Evolutionary conservation across 2,888 invertebrate species (phyloP).

Genomic region (Tinea semifulvella): DNA sequence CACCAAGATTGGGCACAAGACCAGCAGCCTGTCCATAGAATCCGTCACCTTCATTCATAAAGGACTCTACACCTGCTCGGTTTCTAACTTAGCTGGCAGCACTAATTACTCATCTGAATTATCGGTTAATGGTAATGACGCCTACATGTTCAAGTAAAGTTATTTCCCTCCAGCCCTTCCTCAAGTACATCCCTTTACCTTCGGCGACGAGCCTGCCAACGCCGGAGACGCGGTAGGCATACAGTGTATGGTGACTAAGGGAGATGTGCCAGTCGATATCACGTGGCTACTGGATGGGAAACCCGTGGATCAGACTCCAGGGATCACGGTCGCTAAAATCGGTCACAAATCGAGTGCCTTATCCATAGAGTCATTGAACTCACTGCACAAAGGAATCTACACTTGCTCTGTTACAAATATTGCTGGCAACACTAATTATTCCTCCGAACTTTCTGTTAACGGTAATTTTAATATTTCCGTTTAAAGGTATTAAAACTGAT

Average conservation of each 20-base stretch:
- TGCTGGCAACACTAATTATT: constrained; percentile 73
- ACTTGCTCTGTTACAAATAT: constrained; percentile 75
- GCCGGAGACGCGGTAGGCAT: constrained; percentile 80
- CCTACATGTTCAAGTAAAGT: constrained; percentile 14
- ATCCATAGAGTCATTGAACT: constrained; percentile 77
- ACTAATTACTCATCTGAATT: constrained; percentile 72
- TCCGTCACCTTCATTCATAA: constrained; percentile 78
- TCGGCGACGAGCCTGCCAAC: constrained; percentile 80
- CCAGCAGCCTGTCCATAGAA: constrained; percentile 77
- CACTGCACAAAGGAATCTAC: constrained; percentile 78
- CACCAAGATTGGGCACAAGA: constrained; percentile 68
- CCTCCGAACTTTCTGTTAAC: constrained; percentile 74
- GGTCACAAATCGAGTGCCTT: constrained; percentile 73
- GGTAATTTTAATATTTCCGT: constrained; percentile 52
- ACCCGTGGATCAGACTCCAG: constrained; percentile 59
- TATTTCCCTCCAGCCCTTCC: constrained; percentile 67
- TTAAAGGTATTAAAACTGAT: neutral
- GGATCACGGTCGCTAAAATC: constrained; percentile 67
- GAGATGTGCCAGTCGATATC: constrained; percentile 80
- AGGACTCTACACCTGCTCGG: constrained; percentile 79
- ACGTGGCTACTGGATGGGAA: constrained; percentile 78
- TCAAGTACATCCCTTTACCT: constrained; percentile 79
- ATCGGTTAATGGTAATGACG: constrained; percentile 73
- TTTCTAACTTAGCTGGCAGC: constrained; percentile 73
- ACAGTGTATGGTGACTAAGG: constrained; percentile 79